Base-by-base conservation (phyloP, 2,113 vertebrate genomes). In the Callopanchax toddi region DNA sequence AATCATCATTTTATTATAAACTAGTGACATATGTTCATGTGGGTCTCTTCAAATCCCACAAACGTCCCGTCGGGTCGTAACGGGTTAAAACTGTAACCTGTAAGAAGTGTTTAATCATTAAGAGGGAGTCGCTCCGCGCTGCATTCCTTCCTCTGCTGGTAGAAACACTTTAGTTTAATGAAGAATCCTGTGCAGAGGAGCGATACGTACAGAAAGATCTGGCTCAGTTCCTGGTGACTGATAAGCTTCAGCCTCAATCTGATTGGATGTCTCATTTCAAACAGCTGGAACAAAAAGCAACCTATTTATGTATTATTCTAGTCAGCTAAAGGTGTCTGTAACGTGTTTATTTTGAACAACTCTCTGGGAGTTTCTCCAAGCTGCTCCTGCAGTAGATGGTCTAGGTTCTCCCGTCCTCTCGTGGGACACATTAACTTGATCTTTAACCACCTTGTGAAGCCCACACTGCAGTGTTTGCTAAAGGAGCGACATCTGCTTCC, bases 61-160 rank as follows among this genome's bases (percentile, higher is more conserved):
- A 17, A 16, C 6, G 26, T 4, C 15, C 23, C 15, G 5, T 50
- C 25, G 8, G n/a, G 10, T 29, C 16, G 12, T 9, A 32, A 12
- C 4, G 4, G 16, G 26, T 52, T 44, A 37, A 62, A 67, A 46
- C 29, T 21, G 37, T 16, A 49, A 46, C 11, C 23, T 50, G 37
- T 56, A n/a, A 59, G 25, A 25, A 21, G 53, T 40, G 78, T 79
- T 75, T 84, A 86, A 86, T 86, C 57, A 85, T 85, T 82, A 81
- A 74, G 67, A 60, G 43, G 77, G 84, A 86, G 78, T 76, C 58
- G 20, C 48, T 48, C 4, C 18, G 21, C 37, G 25, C 13, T 48
- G 68, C 72, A 86, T 85, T 86, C 84, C 76, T 81, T 26, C 37
- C 67, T 36, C 25, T 70, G 55, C 32, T 58, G 10, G n/a, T 9